Evolutionary conservation across 2,113 vertebrate genomes (phyloP), one percentile per base, ranked within the genome.

Genomic region (Brienomyrus longianalis): DNA sequence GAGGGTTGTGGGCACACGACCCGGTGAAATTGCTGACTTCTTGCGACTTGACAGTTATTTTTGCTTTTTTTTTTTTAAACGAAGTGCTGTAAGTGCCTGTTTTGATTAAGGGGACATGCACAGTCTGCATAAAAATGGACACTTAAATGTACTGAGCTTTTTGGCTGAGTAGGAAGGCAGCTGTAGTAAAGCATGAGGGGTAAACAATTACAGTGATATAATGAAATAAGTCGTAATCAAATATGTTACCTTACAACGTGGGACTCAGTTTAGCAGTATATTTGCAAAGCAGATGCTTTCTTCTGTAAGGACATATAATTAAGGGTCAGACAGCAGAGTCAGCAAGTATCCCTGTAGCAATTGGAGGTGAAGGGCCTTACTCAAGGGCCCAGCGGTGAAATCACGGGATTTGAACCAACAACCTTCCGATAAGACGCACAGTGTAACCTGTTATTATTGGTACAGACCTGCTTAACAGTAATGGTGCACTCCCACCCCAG

Each of bases 121-220:
- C 83, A 27, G 39, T 23, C 52, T 35, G 50, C 70, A 35, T 19
- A 62, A 74, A 90, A 86, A 83, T 54, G 88, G 88, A 77, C 84
- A 17, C 74, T 43, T 43, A 43, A 43, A 48, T 17, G n/a, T 35
- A 83, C 48, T 48, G 54, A 74, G 50, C 31, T 86, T 89, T 92
- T 92, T 86, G 35, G 77, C 74, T 80, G 31, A 43, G 31, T 39
- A 80, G 43, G 54, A 80, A 52, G 50, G 8, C 9, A 11, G 17
- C 48, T 91, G 84, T 70, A 47, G 90, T 92, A 87, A 91, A 88
- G 92, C 92, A 23, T 45, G 31, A 83, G 45, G 21, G 21, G 45
- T 47, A 47, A 48, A 43, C 83, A 48, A 23, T 47, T 84, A 48
- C 39, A 48, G 3, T 48, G 21, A 45, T 84, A 80, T 80, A 80